These are phyloP conservation scores for Ericerus pela DNA, from an alignment of 1,140 invertebrate genomes.

Conservation along the genomic window DNA sequence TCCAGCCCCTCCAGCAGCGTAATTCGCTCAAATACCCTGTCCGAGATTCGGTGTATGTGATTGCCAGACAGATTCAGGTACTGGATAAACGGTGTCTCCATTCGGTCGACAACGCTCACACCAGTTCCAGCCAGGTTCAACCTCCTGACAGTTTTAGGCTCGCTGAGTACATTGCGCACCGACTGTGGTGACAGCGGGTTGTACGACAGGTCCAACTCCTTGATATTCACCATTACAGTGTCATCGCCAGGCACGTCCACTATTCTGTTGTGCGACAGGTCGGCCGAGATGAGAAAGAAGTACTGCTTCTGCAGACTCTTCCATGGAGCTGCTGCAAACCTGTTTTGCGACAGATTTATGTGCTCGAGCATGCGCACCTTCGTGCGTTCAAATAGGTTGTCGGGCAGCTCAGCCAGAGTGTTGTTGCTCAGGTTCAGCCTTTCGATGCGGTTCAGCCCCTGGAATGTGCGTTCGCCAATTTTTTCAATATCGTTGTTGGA, in stretches of 20 bases:
- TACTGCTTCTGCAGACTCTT: slow-evolving; percentile 65
- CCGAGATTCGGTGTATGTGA: slow-evolving; percentile 45
- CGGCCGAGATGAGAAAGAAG: slow-evolving; percentile 58
- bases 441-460: slow-evolving; percentile 60
- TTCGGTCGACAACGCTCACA: slow-evolving; percentile 43
- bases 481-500: slow-evolving; percentile 56
- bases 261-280: slow-evolving; percentile 63
- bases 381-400: slow-evolving; percentile 65
- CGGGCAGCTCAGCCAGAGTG: slow-evolving; percentile 52
- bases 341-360: slow-evolving; percentile 62
- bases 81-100: slow-evolving; percentile 77
- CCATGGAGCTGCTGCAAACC: slow-evolving; percentile 59
- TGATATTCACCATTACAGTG: slow-evolving; percentile 72
- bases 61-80: slow-evolving; percentile 68
- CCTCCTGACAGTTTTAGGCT: slow-evolving; percentile 71
- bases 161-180: slow-evolving; percentile 57
- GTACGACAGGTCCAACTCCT: slow-evolving; percentile 67
- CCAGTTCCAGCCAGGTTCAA: slow-evolving; percentile 67
- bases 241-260: slow-evolving; percentile 63
- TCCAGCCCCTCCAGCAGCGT: slow-evolving; percentile 63
- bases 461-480: slow-evolving; percentile 62
- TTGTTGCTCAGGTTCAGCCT: slow-evolving; percentile 60
- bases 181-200: slow-evolving; percentile 63
- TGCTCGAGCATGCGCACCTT: slow-evolving; percentile 63
- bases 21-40: slow-evolving; percentile 54